These are phyloP conservation scores for Melanaphis sacchari DNA, from an alignment of 1,140 invertebrate genomes.

Conservation along the genomic window DNA sequence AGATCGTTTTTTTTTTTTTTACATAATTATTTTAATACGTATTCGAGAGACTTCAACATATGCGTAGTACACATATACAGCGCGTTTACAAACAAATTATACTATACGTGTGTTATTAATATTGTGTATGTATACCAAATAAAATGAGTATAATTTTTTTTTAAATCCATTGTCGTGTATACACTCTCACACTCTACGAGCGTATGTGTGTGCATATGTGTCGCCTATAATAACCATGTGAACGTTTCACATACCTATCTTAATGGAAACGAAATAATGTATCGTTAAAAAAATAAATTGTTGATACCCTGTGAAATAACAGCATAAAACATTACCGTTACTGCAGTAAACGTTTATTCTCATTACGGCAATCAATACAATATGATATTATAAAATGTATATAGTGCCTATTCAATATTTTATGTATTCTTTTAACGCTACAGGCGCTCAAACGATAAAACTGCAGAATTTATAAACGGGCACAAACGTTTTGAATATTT, in stretches of 20 bases:
- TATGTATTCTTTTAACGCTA: neutral
- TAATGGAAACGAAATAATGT: constrained; percentile 7
- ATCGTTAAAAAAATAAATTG: neutral
- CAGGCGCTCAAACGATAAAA: neutral
- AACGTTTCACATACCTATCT: neutral
- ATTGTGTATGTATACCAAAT: neutral
- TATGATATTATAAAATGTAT: neutral
- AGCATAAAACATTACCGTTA: neutral
- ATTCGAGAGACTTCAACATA: neutral
- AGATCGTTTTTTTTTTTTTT: neutral
- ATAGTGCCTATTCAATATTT: neutral
- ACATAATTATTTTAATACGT: neutral
- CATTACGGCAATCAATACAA: neutral
- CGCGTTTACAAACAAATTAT: neutral
- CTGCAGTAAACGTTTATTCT: neutral
- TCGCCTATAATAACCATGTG: neutral
- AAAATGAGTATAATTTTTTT: neutral
- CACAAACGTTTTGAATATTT: neutral
- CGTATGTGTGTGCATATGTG: neutral
- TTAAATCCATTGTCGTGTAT: neutral
- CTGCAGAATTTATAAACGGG: neutral
- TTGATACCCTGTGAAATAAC: neutral
- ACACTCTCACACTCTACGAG: neutral
- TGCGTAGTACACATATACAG: neutral
- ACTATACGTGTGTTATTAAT: neutral